Conservation (phyloP, 2,888 invertebrate genomes). For the Eurytoma adleriae region DNA sequence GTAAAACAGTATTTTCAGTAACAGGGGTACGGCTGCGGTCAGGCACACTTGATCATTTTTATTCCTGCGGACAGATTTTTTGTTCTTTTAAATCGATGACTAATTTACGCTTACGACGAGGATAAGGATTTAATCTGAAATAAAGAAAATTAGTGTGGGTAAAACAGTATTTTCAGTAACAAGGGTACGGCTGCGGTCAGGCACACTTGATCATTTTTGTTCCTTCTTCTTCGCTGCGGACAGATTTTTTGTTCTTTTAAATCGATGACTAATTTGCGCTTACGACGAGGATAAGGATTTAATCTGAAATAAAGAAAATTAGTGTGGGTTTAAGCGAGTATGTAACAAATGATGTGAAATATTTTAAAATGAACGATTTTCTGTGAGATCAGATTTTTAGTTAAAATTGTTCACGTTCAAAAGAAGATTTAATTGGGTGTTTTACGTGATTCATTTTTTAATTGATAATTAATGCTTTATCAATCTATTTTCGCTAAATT, state of each 20-base stretch:
- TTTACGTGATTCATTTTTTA: too few species aligned
- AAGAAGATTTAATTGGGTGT: too few species aligned
- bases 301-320: too few species aligned
- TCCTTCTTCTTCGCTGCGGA: not conserved
- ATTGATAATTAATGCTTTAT: too few species aligned
- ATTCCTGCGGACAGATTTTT: not conserved
- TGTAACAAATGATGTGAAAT: too few species aligned
- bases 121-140: too few species aligned
- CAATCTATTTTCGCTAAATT: too few species aligned
- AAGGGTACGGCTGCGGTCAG: not conserved
- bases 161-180: not conserved
- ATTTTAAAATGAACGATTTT: too few species aligned
- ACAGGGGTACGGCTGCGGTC: not conserved
- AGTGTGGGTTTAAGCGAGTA: too few species aligned
- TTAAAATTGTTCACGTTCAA: too few species aligned
- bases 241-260: not conserved
- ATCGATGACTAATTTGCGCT: not conserved
- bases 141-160: too few species aligned
- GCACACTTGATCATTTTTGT: not conserved
- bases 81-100: not conserved
- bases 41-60: not conserved
- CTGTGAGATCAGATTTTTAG: too few species aligned
- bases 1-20: not conserved
- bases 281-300: not conserved
- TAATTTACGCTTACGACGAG: not conserved